Conservation (phyloP, 1,140 invertebrate species). For the Leucophenga varia region DNA sequence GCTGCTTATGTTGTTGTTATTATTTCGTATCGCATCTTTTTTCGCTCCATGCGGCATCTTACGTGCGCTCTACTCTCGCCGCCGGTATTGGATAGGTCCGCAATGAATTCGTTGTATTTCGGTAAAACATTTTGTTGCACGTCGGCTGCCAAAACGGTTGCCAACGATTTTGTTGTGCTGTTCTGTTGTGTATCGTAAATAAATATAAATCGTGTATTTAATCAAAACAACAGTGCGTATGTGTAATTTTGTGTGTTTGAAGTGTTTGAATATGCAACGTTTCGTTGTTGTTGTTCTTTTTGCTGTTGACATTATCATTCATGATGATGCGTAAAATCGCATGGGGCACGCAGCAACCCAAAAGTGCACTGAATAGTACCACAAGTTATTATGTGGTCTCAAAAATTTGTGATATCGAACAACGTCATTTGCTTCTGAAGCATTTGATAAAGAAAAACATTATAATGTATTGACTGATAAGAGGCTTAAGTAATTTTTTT, state of each 20-base stretch:
- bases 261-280: too few species aligned
- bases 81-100: constrained; percentile 31
- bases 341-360: too few species aligned
- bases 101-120: not conserved
- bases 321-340: too few species aligned
- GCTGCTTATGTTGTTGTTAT: constrained; percentile 6
- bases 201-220: too few species aligned
- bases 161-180: not conserved
- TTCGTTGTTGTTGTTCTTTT: too few species aligned
- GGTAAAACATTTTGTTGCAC: constrained; percentile 24
- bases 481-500: not conserved
- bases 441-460: not conserved
- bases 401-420: too few species aligned
- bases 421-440: too few species aligned
- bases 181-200: too few species aligned
- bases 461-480: not conserved
- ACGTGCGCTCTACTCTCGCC: not conserved
- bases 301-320: too few species aligned
- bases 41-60: constrained; percentile 9
- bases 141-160: constrained; percentile 26
- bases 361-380: too few species aligned
- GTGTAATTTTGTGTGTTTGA: too few species aligned
- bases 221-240: not conserved
- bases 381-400: too few species aligned
- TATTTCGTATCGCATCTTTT: constrained; percentile 35